These are phyloP conservation scores for Hyles lineata DNA, from an alignment of 2,888 invertebrate genomes.

Conservation along the genomic window DNA sequence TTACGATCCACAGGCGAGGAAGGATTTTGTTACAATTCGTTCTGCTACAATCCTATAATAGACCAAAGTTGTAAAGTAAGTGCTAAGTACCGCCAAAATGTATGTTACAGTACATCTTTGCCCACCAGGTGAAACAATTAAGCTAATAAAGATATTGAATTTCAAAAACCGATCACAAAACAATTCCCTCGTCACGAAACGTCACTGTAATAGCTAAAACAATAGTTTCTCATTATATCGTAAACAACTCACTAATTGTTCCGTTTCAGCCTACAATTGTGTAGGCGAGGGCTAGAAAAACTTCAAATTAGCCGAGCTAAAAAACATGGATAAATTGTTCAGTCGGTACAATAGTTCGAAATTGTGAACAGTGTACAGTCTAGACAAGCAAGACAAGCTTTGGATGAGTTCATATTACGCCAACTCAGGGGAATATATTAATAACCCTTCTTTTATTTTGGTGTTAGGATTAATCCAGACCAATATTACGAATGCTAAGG, in stretches of 20 bases:
- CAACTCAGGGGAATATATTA: not conserved
- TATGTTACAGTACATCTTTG: too few species aligned
- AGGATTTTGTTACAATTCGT: too few species aligned
- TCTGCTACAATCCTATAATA: too few species aligned
- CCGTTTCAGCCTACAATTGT: slow-evolving; percentile 3
- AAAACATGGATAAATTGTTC: slow-evolving; percentile 20
- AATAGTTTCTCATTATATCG: slow-evolving; percentile 24
- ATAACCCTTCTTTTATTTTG: not conserved
- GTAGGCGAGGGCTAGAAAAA: slow-evolving; percentile 7
- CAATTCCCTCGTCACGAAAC: not conserved
- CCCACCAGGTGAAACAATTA: not conserved
- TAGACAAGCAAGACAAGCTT: slow-evolving; percentile 15
- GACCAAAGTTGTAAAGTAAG: too few species aligned
- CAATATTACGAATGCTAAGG: not conserved
- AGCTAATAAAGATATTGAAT: not conserved
- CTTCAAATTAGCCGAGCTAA: slow-evolving; percentile 9
- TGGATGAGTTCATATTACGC: slow-evolving; percentile 14
- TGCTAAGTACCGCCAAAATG: too few species aligned
- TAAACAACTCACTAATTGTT: slow-evolving; percentile 23
- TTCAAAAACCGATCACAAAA: not conserved
- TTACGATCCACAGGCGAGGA: too few species aligned
- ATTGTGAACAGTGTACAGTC: not conserved
- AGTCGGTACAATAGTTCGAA: slow-evolving; percentile 25
- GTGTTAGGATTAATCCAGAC: not conserved
- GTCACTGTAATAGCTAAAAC: not conserved